Percentiles rank a stretch among this genome's conserved stretches.
Evolutionary conservation across 2,797 vertebrate species (phyloP).

Genomic region (Melanotaenia parkinsoni): DNA sequence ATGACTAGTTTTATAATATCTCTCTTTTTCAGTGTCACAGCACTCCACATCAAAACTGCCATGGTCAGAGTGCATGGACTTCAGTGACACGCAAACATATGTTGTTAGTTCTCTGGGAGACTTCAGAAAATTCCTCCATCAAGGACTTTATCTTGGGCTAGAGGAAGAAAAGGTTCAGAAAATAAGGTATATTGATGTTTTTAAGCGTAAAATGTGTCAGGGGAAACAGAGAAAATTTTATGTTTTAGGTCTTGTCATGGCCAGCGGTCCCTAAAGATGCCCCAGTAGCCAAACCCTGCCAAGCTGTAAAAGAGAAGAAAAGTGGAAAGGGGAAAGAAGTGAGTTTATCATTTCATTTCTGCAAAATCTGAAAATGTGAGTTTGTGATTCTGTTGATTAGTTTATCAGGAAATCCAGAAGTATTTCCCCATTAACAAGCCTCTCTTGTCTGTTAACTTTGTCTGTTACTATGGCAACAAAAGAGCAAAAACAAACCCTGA

Average conservation of each 20-base stretch:
- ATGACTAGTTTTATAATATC: neutral
- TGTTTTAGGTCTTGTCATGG: constrained; percentile 83
- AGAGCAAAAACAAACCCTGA: too few species aligned
- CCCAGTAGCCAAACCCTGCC: constrained; percentile 19
- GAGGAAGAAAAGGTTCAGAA: constrained; percentile 87
- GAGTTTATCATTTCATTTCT: constrained; percentile 20
- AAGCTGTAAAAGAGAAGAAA: constrained; percentile 58
- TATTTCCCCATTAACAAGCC: neutral
- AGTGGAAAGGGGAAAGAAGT: constrained; percentile 63
- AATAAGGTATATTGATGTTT: neutral
- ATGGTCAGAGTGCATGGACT: constrained; percentile 82
- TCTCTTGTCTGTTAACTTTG: too few species aligned
- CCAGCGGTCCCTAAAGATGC: constrained; percentile 57
- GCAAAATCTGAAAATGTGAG: neutral
- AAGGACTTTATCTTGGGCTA: constrained; percentile 78
- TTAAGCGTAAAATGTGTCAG: neutral
- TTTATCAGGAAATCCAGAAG: constrained; percentile 9
- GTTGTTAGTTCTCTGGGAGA: constrained; percentile 70
- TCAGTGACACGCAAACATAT: constrained; percentile 72
- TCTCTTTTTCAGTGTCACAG: constrained; percentile 64
- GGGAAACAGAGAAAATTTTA: constrained; percentile 5
- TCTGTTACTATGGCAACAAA: too few species aligned
- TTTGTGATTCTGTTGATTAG: neutral
- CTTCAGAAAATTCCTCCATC: constrained; percentile 84
- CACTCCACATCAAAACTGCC: constrained; percentile 74